phyloP scores from a whole-genome alignment of 2,888 invertebrate genomes.

The Mythimna pallens region DNA sequence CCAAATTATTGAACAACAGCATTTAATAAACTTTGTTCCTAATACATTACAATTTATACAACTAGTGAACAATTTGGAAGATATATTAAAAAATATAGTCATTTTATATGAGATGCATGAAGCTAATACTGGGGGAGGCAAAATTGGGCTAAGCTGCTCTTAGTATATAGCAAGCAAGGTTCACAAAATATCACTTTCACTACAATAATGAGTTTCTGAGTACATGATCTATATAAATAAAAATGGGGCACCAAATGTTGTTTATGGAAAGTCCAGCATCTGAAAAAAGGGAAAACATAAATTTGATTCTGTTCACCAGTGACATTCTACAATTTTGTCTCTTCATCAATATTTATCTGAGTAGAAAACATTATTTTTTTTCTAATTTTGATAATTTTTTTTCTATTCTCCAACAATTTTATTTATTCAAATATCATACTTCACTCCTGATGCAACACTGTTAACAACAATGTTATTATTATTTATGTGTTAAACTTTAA shows the following conservation, averaged over 20 bases:
- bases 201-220: slow-evolving; percentile 16
- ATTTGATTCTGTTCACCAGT: background rate
- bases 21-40: slow-evolving; percentile 36
- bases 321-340: background rate
- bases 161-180: slow-evolving; percentile 41
- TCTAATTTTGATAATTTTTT: background rate
- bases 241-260: slow-evolving; percentile 10
- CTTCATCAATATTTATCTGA: background rate
- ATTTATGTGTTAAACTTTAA: too few relatives aligned
- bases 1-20: slow-evolving; percentile 50
- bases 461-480: too few relatives aligned
- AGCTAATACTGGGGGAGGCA: slow-evolving; percentile 46
- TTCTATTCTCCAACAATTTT: background rate
- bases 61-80: slow-evolving; percentile 57
- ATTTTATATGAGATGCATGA: slow-evolving; percentile 36
- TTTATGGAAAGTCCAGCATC: slow-evolving; percentile 89
- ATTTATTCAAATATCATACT: background rate
- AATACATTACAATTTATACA: slow-evolving; percentile 54
- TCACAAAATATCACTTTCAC: slow-evolving; percentile 32
- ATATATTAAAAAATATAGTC: slow-evolving; percentile 51
- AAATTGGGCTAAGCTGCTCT: slow-evolving; percentile 42
- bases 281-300: slow-evolving; percentile 70
- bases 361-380: too few relatives aligned
- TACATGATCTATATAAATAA: slow-evolving; percentile 41
- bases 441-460: background rate